Base-by-base conservation (phyloP, 2,888 invertebrate species). In the Conistra vaccinii region DNA sequence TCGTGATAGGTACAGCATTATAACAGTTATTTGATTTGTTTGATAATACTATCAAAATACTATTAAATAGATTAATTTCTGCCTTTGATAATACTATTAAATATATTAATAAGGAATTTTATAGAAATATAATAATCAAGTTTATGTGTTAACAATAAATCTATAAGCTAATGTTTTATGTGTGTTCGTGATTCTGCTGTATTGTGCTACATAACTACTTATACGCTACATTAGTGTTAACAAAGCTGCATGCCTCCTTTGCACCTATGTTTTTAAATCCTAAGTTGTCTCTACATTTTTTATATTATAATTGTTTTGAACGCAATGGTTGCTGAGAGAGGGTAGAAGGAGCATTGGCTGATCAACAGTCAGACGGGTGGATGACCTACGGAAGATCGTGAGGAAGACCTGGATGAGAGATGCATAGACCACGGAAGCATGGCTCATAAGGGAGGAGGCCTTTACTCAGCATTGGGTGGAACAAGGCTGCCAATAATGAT, bases 1-100 rank as follows among this genome's bases (percentile, higher is more conserved):
- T 85, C 85, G 86, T 84, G 82, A 76, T 85, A 85, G 82, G 74
- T 84, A 84, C 77, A 75, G 69, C 75, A 72, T 53, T 72, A 67
- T 71, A 73, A 5, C 53, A 62, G 45, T 35, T 69, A 68, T 72
- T 73, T 65, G 42, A 80, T 63, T 63, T 57, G 63, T 73, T 78
- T 79, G 58, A 68, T 67, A 63, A 29, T 62, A 45, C 57, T 58
- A 67, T 61, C 73, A 51, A 76, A 76, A 32, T 62, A 26, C 45
- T 60, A 73, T 69, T 66, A 73, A 67, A 65, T 26, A 60, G 23
- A 72, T 69, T 82, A 77, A 85, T 75, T 82, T 69, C 65, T 76
- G 60, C 61, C 66, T 66, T n/a, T n/a, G n/a, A n/a, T n/a, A 76
- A 32, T 62, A 26, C 45, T 60, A 73, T 69, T 66, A 73, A 67